Conservation (phyloP, 2,797 vertebrate genomes). For the Gallinago nigripennis region DNA sequence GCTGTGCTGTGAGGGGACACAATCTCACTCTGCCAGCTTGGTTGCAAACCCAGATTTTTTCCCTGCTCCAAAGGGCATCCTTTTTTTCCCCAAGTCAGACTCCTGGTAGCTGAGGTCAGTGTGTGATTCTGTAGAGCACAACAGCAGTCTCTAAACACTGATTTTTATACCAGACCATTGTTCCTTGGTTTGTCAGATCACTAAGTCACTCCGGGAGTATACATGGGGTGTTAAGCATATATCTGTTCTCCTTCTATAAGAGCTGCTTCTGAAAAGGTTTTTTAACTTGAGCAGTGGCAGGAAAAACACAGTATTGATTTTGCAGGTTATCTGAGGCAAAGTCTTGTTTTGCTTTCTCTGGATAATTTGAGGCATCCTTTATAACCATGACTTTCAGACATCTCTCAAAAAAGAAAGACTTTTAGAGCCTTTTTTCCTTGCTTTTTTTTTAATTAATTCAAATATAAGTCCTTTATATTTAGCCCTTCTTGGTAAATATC, state of each 20-base stretch:
- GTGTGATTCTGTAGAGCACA: not conserved
- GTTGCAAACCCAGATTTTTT: not conserved
- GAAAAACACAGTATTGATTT: constrained; percentile 58
- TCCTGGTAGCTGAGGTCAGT: not conserved
- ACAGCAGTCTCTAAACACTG: rapidly evolving
- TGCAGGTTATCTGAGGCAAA: constrained; percentile 7
- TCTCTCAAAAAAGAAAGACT: not conserved
- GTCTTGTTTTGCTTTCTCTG: constrained; percentile 13
- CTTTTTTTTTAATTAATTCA: not conserved
- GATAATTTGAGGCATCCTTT: constrained; percentile 53
- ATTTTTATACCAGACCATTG: not conserved
- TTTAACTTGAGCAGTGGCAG: not conserved
- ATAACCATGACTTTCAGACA: constrained; percentile 1
- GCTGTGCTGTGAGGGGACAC: not conserved
- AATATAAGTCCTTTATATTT: not conserved
- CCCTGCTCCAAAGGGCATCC: not conserved
- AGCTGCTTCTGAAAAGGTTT: not conserved
- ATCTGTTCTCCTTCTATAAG: not conserved
- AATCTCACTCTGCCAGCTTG: not conserved
- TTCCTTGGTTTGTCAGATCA: not conserved
- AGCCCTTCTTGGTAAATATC: not conserved
- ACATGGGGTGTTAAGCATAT: not conserved
- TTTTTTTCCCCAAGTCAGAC: not conserved
- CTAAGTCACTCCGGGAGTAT: not conserved
- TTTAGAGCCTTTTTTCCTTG: not conserved